phyloP scores from a whole-genome alignment of 2,797 vertebrate genomes.

The Phrynocephalus guinanensis region DNA sequence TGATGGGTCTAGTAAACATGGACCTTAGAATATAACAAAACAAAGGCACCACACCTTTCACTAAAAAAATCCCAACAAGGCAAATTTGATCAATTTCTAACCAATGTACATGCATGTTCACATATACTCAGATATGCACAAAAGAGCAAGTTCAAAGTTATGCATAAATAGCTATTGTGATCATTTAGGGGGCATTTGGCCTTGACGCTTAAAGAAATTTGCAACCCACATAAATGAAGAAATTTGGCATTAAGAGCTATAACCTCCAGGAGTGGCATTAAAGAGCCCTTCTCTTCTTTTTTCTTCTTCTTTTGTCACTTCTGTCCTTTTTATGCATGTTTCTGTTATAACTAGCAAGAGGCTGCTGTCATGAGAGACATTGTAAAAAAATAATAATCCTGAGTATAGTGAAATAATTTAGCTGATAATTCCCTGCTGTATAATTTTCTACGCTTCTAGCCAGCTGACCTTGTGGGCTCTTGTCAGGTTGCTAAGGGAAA shows the following conservation, averaged over 20 bases:
- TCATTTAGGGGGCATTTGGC: constrained; percentile 1
- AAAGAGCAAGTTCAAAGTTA: constrained; percentile 5
- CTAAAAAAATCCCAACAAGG: background rate
- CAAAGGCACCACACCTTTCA: background rate
- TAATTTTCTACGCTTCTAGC: constrained; percentile 85
- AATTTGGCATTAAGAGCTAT: constrained; percentile 60
- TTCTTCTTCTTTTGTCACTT: constrained; percentile 73
- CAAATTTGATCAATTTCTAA: constrained; percentile 42
- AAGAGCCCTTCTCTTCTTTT: constrained; percentile 43
- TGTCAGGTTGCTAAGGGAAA: constrained; percentile 86
- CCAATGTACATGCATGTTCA: background rate
- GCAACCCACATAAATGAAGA: constrained; percentile 59
- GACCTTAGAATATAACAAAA: background rate
- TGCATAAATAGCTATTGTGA: constrained; percentile 15
- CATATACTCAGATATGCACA: constrained; percentile 34
- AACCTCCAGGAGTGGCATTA: constrained; percentile 52
- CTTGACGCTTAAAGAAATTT: constrained; percentile 34
- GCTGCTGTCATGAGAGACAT: constrained; percentile 81
- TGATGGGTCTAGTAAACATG: background rate
- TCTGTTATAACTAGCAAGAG: constrained; percentile 80
- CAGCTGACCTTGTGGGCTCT: constrained; percentile 86
- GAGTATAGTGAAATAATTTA: constrained; percentile 86
- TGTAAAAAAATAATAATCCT: constrained; percentile 78
- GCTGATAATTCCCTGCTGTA: constrained; percentile 85
- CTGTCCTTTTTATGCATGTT: constrained; percentile 79